phyloP scores from a whole-genome alignment of 2,888 invertebrate genomes.

The Augochlorella aurata region DNA sequence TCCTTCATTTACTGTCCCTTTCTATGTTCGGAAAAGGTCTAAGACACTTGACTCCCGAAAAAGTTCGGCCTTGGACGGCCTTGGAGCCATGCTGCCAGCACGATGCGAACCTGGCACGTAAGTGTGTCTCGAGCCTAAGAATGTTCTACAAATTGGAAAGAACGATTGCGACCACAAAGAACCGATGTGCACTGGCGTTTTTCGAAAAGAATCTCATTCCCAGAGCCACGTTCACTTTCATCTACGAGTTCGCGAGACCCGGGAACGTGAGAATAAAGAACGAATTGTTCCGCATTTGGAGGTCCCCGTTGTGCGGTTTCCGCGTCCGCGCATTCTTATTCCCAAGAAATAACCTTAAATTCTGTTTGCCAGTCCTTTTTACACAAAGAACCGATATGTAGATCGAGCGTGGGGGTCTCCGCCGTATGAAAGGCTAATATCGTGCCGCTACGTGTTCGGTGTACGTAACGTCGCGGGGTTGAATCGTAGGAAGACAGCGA shows the following conservation, averaged over 20 bases:
- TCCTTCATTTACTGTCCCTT: no score
- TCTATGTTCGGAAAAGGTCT: no score
- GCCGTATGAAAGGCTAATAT: slow-evolving; percentile 81
- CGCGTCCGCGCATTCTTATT: slow-evolving; percentile 77
- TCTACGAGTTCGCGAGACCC: neutral
- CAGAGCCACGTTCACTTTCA: slow-evolving; percentile 14
- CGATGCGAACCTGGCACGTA: no score
- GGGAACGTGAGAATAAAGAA: slow-evolving; percentile 13
- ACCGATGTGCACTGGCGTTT: neutral
- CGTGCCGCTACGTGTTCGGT: slow-evolving; percentile 78
- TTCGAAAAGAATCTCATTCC: slow-evolving; percentile 13
- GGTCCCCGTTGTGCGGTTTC: slow-evolving; percentile 35
- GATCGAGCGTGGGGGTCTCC: slow-evolving; percentile 72
- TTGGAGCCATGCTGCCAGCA: no score
- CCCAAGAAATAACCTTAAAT: slow-evolving; percentile 80
- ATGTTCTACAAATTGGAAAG: neutral
- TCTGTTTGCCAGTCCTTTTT: slow-evolving; percentile 81
- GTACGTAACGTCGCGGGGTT: slow-evolving; percentile 62
- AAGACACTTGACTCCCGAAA: no score
- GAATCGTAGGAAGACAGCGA: slow-evolving; percentile 44
- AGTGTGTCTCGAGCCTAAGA: neutral
- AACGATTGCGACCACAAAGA: neutral
- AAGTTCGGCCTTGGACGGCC: no score
- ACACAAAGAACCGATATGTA: slow-evolving; percentile 81
- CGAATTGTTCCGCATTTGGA: slow-evolving; percentile 32